phyloP scores from a whole-genome alignment of 1,140 invertebrate genomes.

The Caerostris darwini region DNA sequence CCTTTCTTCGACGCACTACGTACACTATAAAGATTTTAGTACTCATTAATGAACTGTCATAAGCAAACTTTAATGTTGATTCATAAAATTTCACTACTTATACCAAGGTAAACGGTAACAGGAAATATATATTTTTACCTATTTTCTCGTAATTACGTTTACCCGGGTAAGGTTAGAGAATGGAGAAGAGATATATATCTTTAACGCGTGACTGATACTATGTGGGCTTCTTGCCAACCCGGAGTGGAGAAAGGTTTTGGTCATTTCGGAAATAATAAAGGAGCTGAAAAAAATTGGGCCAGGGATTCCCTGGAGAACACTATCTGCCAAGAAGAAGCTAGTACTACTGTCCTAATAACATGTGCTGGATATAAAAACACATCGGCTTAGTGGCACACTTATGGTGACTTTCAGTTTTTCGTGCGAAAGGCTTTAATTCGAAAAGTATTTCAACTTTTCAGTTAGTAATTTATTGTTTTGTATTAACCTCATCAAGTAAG shows the following conservation, averaged over 20 bases:
- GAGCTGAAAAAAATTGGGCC: background rate
- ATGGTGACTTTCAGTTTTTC: background rate
- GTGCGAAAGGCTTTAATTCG: background rate
- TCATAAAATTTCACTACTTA: too few species aligned
- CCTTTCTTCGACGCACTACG: too few species aligned
- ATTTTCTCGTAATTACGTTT: background rate
- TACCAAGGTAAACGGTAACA: background rate
- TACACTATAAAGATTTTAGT: too few species aligned
- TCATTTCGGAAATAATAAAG: background rate
- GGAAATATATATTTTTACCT: background rate
- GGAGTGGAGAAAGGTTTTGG: background rate
- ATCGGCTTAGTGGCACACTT: background rate
- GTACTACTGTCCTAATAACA: background rate
- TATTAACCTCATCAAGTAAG: background rate
- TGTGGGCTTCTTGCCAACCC: conserved; percentile 7
- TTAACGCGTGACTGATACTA: conserved; percentile 14
- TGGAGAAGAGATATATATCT: background rate
- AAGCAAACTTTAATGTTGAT: background rate
- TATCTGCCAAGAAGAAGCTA: background rate
- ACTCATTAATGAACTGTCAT: background rate
- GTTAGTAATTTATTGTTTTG: background rate
- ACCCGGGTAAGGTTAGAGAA: background rate
- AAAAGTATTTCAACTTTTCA: background rate
- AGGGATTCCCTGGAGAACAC: conserved; percentile 6
- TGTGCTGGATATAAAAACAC: background rate